Evolutionary conservation across 2,113 vertebrate genomes (phyloP), one percentile per base, ranked within the genome.

Genomic region (Elephas maximus): DNA sequence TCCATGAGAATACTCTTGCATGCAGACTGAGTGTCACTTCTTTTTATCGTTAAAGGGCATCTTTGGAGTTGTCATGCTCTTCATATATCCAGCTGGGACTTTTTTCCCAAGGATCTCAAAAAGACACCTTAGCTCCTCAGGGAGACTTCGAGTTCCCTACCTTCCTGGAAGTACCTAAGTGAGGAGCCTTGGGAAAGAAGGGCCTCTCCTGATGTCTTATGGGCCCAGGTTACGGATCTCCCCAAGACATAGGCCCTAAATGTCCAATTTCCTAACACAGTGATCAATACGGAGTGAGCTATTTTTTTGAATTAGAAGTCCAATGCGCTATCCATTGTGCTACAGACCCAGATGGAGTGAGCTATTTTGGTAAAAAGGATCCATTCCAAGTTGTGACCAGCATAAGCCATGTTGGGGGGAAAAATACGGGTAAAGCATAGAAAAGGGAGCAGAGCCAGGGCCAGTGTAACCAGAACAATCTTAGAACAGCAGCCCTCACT

Each of bases 181-280:
- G 44, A 95, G 62, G 76, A 51, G 8, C 18, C 11, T 12, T 2
- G 1, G 79, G 57, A n/a, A 62, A 81, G 33, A 91, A 80, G 44
- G 51, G 8, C n/a, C 41, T 79, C 67, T 69, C n/a, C 30, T 63
- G 45, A 51, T 81, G 17, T 81, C 95, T 86, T 81, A 41, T 1
- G 45, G 45, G 82, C 26, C 23, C 1, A 73, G 14, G 7, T 89
- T 86, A 79, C 26, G 23, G 62, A 65, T 90, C 71, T 80, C 41
- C 20, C 73, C 69, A 60, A 73, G 60, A 41, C 41, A 85, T 41
- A 86, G 11, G 5, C 69, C 88, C 18, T 74, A n/a, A 79, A 60
- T 96, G 60, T n/a, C 88, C 84, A 67, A 80, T 94, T 79, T 88
- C 79, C 26, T 91, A 76, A 83, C 30, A 33, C 20, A 69, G 24